These are phyloP conservation scores for Macrocentrus cingulum DNA, from an alignment of 1,140 invertebrate species.

Conservation along the genomic window DNA sequence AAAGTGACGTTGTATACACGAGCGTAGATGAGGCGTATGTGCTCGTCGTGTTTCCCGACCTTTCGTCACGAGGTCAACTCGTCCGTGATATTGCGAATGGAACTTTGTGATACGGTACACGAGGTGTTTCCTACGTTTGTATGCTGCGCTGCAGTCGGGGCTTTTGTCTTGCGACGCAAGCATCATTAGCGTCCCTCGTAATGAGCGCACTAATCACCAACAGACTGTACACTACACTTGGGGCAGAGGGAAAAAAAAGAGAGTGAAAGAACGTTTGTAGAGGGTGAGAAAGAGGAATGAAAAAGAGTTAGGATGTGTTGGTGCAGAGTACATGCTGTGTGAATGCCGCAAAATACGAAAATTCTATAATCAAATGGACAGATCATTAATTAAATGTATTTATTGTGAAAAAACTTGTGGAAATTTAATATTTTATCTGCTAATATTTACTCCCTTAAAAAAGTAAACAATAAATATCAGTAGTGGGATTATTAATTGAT, in stretches of 20 bases:
- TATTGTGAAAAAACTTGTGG: too few relatives aligned
- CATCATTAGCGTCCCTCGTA: conserved; percentile 53
- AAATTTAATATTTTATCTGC: too few relatives aligned
- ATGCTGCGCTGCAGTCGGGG: conserved; percentile 26
- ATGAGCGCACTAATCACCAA: conserved; percentile 56
- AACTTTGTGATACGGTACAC: conserved; percentile 10
- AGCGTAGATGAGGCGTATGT: too few relatives aligned
- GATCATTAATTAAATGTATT: too few relatives aligned
- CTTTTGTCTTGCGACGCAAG: conserved; percentile 50
- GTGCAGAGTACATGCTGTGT: conserved; percentile 2
- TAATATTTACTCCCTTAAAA: too few relatives aligned
- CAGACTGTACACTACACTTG: conserved; percentile 36
- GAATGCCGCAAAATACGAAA: too few relatives aligned
- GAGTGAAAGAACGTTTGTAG: conserved; percentile 28
- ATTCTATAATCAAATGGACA: too few relatives aligned
- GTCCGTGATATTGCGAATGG: conserved; percentile 15
- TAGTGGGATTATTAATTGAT: too few relatives aligned
- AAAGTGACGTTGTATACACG: too few relatives aligned
- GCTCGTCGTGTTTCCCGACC: conserved; percentile 6
- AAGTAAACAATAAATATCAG: too few relatives aligned
- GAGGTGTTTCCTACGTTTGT: conserved; percentile 13
- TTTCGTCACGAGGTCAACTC: conserved; percentile 18
- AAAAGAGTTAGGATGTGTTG: conserved; percentile 24
- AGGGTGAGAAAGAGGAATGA: conserved; percentile 32
- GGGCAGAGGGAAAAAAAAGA: conserved; percentile 30